Evolutionary conservation across 1,140 invertebrate species (phyloP).

Genomic region (Bathynomus jamesi): DNA sequence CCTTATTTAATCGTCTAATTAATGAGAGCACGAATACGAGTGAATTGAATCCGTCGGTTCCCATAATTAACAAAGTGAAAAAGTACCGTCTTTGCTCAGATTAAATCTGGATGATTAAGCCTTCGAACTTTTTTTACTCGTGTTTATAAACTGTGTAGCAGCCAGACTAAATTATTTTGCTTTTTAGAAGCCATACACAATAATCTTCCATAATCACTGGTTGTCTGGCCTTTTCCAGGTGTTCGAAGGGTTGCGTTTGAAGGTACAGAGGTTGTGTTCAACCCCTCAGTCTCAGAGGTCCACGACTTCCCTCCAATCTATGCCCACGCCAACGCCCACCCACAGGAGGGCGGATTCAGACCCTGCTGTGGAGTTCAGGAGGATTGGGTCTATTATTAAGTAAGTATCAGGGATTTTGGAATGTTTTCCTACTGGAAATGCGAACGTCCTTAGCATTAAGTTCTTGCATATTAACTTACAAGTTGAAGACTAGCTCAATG

Average conservation of each 20-base stretch:
- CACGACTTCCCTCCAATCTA: slow-evolving; percentile 28
- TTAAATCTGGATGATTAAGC: not conserved
- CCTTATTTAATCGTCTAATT: not conserved
- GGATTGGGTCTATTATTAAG: slow-evolving; percentile 52
- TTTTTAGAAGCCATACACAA: no score
- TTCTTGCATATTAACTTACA: not conserved
- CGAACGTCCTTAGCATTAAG: slow-evolving; percentile 9
- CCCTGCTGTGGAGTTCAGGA: slow-evolving; percentile 41
- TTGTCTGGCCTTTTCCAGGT: slow-evolving; percentile 32
- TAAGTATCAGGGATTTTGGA: slow-evolving; percentile 40
- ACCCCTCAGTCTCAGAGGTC: slow-evolving; percentile 30
- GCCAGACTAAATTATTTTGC: not conserved
- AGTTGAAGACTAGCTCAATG: not conserved
- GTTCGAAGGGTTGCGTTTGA: slow-evolving; percentile 30
- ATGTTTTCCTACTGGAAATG: slow-evolving; percentile 12
- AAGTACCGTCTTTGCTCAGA: not conserved
- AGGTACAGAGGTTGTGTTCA: slow-evolving; percentile 35
- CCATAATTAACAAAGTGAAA: not conserved
- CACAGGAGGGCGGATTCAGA: slow-evolving; percentile 49
- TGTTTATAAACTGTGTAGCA: not conserved
- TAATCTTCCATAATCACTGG: no score
- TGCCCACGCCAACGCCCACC: slow-evolving; percentile 29
- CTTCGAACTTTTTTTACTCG: not conserved
- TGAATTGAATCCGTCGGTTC: not conserved
- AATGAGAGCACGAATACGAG: not conserved